Base-by-base conservation (phyloP, 2,113 vertebrate genomes). In the Callionymus lyra region DNA sequence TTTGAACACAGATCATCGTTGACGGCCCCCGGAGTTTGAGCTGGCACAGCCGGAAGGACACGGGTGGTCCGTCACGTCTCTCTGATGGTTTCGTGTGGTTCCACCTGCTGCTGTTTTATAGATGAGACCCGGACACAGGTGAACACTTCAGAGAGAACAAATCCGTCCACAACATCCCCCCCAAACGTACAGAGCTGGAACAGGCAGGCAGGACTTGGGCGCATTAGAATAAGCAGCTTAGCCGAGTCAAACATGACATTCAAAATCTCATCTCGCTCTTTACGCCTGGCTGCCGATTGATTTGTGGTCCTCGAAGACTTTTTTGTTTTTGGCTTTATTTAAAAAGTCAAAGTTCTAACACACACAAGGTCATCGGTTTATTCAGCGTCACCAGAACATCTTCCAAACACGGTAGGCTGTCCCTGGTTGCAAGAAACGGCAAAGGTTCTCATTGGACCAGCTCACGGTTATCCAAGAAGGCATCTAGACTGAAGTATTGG, bases 51-150 rank as follows among this genome's bases (percentile, higher is more conserved):
- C 52, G 66, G 49, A 48, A 33, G 53, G 32, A 21, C 32, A 31
- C 44, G 34, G 36, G 32, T 45, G 9, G 11, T 40, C 17, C 32
- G 31, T 52, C 37, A 31, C 35, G 49, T 66, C 56, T 40, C 40
- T 42, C 54, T 60, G 51, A 27, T 56, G 17, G 38, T 62, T 55
- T 69, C 73, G 56, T 67, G 13, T 39, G 31, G 34, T 41, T 44
- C 38, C 35, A 59, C 37, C 31, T 56, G 51, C 38, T 56, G 33
- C 38, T 14, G 8, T 59, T 57, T 64, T 43, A 44, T 51, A 34
- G 52, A 63, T 49, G 46, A 59, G 10, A 34, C 19, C 35, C 14
- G 46, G 45, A 45, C 59, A 53, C 41, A 56, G 59, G 21, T 69
- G 62, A 56, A 41, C 17, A 38, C 39, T 47, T 56, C 38, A 40